These are phyloP conservation scores for Epinotia demarniana DNA, from an alignment of 2,888 invertebrate genomes.

Conservation along the genomic window DNA sequence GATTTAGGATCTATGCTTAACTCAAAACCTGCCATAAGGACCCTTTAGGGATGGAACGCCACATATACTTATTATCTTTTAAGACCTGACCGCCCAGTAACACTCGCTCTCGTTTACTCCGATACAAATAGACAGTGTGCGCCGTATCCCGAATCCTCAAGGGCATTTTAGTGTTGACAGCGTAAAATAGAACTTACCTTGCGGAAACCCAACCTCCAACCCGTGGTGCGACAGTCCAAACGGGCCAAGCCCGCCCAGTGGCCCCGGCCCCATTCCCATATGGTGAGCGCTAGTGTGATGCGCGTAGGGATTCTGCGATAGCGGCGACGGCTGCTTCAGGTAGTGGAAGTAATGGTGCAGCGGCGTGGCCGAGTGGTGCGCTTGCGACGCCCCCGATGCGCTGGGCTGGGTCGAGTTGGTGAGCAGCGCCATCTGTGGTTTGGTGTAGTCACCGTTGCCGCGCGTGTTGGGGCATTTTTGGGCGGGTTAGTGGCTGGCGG, in stretches of 20 bases:
- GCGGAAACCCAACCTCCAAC: constrained; percentile 80
- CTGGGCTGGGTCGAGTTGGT: constrained; percentile 67
- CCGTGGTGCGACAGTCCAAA: constrained; percentile 80
- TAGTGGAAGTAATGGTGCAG: constrained; percentile 84
- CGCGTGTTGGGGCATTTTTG: constrained; percentile 66
- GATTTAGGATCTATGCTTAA: too few relatives aligned
- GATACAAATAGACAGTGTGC: too few relatives aligned
- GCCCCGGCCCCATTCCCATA: constrained; percentile 83
- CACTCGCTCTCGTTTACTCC: too few relatives aligned
- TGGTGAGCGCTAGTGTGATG: constrained; percentile 80
- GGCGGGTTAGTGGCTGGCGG: constrained; percentile 26
- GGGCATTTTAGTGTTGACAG: too few relatives aligned
- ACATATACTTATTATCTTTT: too few relatives aligned
- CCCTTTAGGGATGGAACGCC: too few relatives aligned
- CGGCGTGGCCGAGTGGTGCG: constrained; percentile 82
- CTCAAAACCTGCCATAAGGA: too few relatives aligned
- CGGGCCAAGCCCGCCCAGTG: constrained; percentile 79
- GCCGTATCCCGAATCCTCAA: too few relatives aligned
- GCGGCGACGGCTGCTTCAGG: constrained; percentile 82
- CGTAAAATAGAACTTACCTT: constrained; percentile 67
- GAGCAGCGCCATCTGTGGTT: constrained; percentile 75
- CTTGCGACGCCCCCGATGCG: constrained; percentile 73
- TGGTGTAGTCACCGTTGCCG: constrained; percentile 74
- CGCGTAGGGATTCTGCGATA: constrained; percentile 79
- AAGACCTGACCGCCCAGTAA: too few relatives aligned